A percentile compares a stretch with the other conserved stretches of the same genome.
These are phyloP conservation scores for Paraplagusia blochii DNA, from an alignment of 2,113 vertebrate species.

Conservation along the genomic window DNA sequence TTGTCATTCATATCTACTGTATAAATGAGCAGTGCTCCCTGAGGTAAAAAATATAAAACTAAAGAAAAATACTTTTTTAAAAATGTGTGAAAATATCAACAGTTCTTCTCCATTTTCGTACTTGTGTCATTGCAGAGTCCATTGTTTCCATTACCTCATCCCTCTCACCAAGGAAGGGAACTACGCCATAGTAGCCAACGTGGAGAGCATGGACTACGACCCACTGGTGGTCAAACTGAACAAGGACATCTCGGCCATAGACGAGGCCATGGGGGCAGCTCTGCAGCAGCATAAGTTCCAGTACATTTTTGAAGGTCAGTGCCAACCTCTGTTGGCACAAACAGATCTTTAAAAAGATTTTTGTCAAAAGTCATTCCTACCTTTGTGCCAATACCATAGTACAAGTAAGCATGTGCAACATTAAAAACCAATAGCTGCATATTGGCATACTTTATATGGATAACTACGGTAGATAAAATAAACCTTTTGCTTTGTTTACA, in stretches of 20 bases:
- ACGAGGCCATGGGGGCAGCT: slow-evolving; percentile 92
- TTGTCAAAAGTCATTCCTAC: not conserved
- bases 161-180: slow-evolving; percentile 95
- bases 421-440: too few species aligned
- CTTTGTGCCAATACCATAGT: too few species aligned
- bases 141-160: slow-evolving; percentile 97
- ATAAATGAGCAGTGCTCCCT: too few species aligned
- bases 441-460: too few species aligned
- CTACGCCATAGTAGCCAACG: slow-evolving; percentile 96
- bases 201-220: slow-evolving; percentile 99
- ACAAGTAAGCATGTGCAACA: too few species aligned
- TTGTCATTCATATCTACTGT: too few species aligned
- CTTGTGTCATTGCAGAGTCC: slow-evolving; percentile 78
- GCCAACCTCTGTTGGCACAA: too few species aligned
- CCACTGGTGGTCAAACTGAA: slow-evolving; percentile 94
- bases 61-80: too few species aligned
- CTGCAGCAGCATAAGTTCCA: slow-evolving; percentile 99
- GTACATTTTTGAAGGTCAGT: slow-evolving; percentile 96
- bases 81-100: too few species aligned
- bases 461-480: not conserved
- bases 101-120: not conserved
- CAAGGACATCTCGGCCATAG: slow-evolving; percentile 96
- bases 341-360: too few species aligned
- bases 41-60: too few species aligned
- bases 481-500: too few species aligned